These are phyloP conservation scores for Pachyuromys duprasi DNA, from an alignment of 2,797 vertebrate genomes.

Conservation along the genomic window DNA sequence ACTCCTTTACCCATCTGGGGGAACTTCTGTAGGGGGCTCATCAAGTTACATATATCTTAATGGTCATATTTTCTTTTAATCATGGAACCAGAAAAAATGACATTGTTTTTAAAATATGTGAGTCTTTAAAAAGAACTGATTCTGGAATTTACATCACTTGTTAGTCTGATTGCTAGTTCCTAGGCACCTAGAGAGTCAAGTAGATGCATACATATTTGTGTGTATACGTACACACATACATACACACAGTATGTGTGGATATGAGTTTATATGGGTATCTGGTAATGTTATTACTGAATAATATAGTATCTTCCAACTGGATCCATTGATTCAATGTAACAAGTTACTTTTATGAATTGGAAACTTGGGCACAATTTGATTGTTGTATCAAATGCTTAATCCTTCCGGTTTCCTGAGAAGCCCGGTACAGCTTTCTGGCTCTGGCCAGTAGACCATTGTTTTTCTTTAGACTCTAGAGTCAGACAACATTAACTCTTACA, in stretches of 20 bases:
- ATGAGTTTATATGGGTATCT: neutral
- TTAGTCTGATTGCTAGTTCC: neutral
- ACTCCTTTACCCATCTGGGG: neutral
- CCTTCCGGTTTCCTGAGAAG: neutral
- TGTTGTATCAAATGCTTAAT: neutral
- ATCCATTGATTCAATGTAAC: neutral
- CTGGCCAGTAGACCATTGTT: neutral
- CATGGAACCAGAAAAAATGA: neutral
- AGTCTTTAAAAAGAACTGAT: neutral
- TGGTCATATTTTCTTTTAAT: slow-evolving; percentile 11
- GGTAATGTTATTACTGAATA: neutral
- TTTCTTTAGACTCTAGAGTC: neutral
- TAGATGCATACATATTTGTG: neutral
- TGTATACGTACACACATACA: neutral
- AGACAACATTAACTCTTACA: neutral
- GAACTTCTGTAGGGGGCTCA: neutral
- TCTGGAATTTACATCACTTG: slow-evolving; percentile 2
- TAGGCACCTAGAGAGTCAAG: neutral
- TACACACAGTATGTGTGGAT: no score
- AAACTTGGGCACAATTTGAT: neutral
- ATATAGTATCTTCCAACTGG: slow-evolving; percentile 9
- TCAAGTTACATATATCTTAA: neutral
- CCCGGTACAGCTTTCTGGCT: neutral
- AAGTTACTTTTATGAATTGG: slow-evolving; percentile 17
- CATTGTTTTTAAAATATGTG: neutral